These are phyloP conservation scores for Oreohelix idahoensis DNA, from an alignment of 1,140 invertebrate genomes.

Conservation along the genomic window DNA sequence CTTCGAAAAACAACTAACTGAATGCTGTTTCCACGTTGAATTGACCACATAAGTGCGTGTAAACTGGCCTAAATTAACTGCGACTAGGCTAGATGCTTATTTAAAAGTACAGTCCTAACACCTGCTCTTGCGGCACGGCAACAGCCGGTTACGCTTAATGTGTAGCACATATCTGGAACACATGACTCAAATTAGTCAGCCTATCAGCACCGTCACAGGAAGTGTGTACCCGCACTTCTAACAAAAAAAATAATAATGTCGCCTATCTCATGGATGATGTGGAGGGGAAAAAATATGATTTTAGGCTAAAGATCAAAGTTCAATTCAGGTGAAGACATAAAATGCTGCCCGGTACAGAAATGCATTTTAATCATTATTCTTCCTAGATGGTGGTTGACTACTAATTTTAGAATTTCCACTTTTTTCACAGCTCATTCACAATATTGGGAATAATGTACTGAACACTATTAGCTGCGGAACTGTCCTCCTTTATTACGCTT, in stretches of 20 bases:
- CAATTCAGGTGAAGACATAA: neutral
- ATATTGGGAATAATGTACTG: no score
- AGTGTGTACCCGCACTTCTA: neutral
- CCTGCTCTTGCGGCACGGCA: neutral
- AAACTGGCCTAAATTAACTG: no score
- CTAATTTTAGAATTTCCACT: no score
- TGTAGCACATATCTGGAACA: neutral
- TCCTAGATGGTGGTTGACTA: no score
- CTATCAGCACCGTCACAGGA: neutral
- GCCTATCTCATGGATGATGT: neutral
- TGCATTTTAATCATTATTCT: no score
- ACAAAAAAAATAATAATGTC: neutral
- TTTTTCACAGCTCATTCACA: no score
- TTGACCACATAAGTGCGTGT: no score
- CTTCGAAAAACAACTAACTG: no score
- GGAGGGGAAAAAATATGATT: neutral
- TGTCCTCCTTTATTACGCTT: no score
- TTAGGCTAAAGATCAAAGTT: neutral
- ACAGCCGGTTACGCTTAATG: neutral
- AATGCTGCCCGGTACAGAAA: neutral
- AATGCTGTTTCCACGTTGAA: no score
- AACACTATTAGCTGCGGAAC: no score
- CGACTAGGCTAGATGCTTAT: no score
- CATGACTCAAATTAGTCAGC: neutral
- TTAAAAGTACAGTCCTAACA: neutral